Evolutionary conservation across 2,888 invertebrate species (phyloP), one percentile per base, ranked within the genome.

Genomic region (Elysia crispata): DNA sequence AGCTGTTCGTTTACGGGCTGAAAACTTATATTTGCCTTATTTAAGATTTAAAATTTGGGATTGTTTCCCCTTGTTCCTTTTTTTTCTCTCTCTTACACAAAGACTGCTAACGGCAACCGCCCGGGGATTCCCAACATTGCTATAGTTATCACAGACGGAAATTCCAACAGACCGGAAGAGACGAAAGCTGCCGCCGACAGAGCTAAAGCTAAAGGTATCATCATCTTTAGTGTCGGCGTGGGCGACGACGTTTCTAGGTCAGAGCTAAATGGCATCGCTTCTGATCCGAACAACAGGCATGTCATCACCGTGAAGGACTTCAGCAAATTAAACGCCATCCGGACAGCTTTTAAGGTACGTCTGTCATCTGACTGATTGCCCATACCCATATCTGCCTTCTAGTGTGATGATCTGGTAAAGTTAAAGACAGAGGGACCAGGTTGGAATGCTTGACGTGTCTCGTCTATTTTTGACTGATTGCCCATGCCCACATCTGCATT

Each of bases 251-350:
- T 80, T 41, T 82, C 79, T 49, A 83, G 79, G 70, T 70, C 81
- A 18, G 90, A 90, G 75, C 80, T 90, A 74, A 88, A 88, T 70
- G 86, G 82, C 8, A 87, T 90, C n/a, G 89, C 89, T 31, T 85
- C 86, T 0, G 86, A 88, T 76, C 90, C 90, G 1, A 87, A 88
- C 62, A 84, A 76, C 64, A 82, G 85, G 0, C 87, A 90, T 80
- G 88, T 89, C 6, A 84, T 87, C 57, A 86, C 86, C 1, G 87
- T 88, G 25, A 67, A 78, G 3, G 85, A 87, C 80, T 89, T 89
- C 81, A 85, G 81, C 78, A 84, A 87, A 77, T 84, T 89, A n/a
- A 49, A 75, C 20, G 83, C 86, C 75, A 87, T 88, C 60, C 84
- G 86, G 66, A 85, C 86, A 6, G 77, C 81, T 1, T 86, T 88